Evolutionary conservation across 2,888 invertebrate genomes (phyloP).

Genomic region (Cerceris rybyensis): DNA sequence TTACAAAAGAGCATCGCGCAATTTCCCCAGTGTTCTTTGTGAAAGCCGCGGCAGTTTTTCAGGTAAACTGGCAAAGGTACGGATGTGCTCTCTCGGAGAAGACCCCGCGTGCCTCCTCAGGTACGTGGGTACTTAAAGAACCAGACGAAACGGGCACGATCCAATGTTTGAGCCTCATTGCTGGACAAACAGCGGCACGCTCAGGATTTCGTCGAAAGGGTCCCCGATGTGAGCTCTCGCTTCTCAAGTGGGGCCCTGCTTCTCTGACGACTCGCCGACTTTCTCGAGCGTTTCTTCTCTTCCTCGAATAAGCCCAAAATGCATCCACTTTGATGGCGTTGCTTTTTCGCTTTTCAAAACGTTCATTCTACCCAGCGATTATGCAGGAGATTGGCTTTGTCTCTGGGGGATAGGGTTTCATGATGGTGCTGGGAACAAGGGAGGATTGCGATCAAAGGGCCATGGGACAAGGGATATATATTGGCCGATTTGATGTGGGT

Average conservation of each 20-base stretch:
- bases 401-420: not conserved
- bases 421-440: no score
- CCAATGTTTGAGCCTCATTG: conserved; percentile 74
- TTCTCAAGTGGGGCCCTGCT: conserved; percentile 45
- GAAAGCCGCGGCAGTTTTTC: conserved; percentile 51
- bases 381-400: no score
- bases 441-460: no score
- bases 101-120: conserved; percentile 32
- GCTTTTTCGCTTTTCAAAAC: conserved; percentile 16
- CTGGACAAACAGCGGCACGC: conserved; percentile 78
- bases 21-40: conserved; percentile 39
- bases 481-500: no score
- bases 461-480: no score
- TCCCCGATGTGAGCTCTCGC: conserved; percentile 40
- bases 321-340: conserved; percentile 30
- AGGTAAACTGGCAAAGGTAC: conserved; percentile 57
- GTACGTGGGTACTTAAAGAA: conserved; percentile 38
- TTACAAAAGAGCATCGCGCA: conserved; percentile 26
- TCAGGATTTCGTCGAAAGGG: conserved; percentile 66
- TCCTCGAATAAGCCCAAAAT: conserved; percentile 50
- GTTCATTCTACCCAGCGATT: not conserved
- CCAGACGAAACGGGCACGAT: conserved; percentile 71
- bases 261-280: conserved; percentile 24
- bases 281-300: conserved; percentile 27
- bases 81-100: conserved; percentile 9